These are phyloP conservation scores for Nothocercus julius DNA, from an alignment of 2,113 vertebrate genomes.

Conservation along the genomic window DNA sequence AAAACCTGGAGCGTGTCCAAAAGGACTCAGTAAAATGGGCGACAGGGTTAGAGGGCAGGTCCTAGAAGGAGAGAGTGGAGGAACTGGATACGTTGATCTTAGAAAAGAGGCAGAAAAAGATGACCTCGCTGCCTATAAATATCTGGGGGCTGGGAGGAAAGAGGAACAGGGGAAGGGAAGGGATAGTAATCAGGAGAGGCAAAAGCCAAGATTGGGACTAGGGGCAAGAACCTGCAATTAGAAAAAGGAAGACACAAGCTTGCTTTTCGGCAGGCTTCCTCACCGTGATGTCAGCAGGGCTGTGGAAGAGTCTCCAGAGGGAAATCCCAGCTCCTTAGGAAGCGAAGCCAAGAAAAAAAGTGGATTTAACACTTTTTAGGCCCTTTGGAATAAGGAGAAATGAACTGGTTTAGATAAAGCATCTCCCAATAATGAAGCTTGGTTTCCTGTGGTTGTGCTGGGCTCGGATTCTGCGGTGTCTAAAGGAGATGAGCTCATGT, in stretches of 20 bases:
- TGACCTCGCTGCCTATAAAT: constrained; percentile 67
- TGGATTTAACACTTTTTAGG: neutral
- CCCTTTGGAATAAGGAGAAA: neutral
- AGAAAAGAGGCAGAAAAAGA: constrained; percentile 47
- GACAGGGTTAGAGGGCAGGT: constrained; percentile 62
- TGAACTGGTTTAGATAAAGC: neutral
- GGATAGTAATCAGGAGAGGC: constrained; percentile 57
- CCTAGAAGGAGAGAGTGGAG: constrained; percentile 73
- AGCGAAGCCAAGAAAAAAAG: neutral
- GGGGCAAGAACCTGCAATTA: constrained; percentile 48
- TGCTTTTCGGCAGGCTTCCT: constrained; percentile 44
- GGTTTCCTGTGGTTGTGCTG: neutral
- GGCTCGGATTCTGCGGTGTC: neutral
- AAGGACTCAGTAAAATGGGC: constrained; percentile 55
- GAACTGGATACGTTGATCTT: constrained; percentile 45
- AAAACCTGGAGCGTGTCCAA: constrained; percentile 67
- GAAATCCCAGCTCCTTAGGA: constrained; percentile 58
- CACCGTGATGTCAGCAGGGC: constrained; percentile 31
- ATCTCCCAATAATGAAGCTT: neutral
- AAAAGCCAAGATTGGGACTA: constrained; percentile 38
- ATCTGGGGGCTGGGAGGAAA: constrained; percentile 21
- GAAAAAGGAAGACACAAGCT: constrained; percentile 50
- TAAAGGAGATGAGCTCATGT: neutral
- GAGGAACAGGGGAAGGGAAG: constrained; percentile 62
- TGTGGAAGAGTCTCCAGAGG: constrained; percentile 44